These are phyloP conservation scores for Ophioderma brevispina DNA, from an alignment of 35 echinoderm and acorn worm species.

Conservation along the genomic window DNA sequence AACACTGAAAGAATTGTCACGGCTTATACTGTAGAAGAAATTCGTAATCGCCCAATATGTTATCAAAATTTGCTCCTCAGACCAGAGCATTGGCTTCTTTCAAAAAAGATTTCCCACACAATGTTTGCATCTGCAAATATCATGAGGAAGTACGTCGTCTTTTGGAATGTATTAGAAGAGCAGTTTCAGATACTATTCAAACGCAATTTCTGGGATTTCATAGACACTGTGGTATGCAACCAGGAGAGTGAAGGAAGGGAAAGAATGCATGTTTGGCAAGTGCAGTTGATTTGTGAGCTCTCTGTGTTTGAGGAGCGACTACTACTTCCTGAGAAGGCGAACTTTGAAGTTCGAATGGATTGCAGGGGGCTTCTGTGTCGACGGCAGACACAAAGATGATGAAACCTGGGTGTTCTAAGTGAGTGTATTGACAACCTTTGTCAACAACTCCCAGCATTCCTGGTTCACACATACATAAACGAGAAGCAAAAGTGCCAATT, in stretches of 20 bases:
- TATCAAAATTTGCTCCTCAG: too few relatives aligned
- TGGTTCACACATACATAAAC: conserved; percentile 42
- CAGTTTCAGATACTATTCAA: neutral
- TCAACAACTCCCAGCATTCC: neutral
- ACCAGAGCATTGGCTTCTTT: conserved; percentile 22
- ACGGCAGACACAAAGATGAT: neutral
- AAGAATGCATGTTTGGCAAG: neutral
- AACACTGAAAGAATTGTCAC: too few relatives aligned
- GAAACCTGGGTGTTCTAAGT: neutral
- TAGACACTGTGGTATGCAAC: conserved; percentile 20
- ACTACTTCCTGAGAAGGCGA: neutral
- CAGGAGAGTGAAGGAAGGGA: conserved; percentile 23
- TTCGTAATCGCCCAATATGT: too few relatives aligned
- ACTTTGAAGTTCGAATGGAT: neutral
- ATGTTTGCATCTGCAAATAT: conserved; percentile 48
- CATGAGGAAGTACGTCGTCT: conserved; percentile 41
- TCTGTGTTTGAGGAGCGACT: neutral
- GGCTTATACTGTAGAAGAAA: too few relatives aligned
- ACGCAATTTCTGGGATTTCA: conserved; percentile 30
- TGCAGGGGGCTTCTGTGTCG: neutral
- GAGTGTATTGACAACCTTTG: too few relatives aligned
- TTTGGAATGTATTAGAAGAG: conserved; percentile 33
- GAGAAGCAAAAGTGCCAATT: conserved; percentile 37
- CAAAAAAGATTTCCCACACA: conserved; percentile 45
- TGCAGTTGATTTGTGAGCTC: neutral